A percentile compares a stretch with the other conserved stretches of the same genome.
Evolutionary conservation across 2,113 vertebrate species (phyloP).

Genomic region (Rhea americana): DNA sequence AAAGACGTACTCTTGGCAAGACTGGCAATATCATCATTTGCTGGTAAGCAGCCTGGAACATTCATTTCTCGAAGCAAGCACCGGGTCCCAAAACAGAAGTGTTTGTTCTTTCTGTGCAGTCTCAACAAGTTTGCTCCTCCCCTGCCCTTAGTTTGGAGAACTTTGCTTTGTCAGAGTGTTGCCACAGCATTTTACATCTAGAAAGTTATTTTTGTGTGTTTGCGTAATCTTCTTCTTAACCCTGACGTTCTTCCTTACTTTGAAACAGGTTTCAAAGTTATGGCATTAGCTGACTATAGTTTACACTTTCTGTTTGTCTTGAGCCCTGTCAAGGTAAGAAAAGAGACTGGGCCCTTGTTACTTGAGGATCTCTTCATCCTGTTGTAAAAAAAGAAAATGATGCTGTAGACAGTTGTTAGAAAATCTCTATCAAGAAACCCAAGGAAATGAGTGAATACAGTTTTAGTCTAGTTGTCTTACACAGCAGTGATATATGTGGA

Average conservation of each 20-base stretch:
- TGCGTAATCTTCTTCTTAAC: not conserved
- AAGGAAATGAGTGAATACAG: not conserved
- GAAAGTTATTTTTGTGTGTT: not conserved
- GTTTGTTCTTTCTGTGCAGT: not conserved
- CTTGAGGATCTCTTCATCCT: not conserved
- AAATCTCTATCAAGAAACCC: not conserved
- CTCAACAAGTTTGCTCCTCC: not conserved
- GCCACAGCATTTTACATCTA: not conserved
- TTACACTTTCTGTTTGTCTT: not conserved
- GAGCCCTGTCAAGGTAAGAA: not conserved
- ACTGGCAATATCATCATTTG: not conserved
- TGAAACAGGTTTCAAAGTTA: not conserved
- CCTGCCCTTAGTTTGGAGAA: not conserved
- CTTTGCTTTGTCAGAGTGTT: not conserved
- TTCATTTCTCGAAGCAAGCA: conserved; percentile 35
- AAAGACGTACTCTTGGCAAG: not conserved
- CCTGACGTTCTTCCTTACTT: not conserved
- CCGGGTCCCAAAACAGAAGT: conserved; percentile 36
- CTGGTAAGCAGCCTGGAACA: conserved; percentile 41
- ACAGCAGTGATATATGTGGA: not conserved
- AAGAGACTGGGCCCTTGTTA: not conserved
- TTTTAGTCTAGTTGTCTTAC: not conserved
- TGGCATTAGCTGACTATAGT: not conserved
- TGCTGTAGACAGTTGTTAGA: not conserved
- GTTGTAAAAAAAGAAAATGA: not conserved